phyloP scores from a whole-genome alignment of 2,113 vertebrate genomes.

The Barnardius zonarius region DNA sequence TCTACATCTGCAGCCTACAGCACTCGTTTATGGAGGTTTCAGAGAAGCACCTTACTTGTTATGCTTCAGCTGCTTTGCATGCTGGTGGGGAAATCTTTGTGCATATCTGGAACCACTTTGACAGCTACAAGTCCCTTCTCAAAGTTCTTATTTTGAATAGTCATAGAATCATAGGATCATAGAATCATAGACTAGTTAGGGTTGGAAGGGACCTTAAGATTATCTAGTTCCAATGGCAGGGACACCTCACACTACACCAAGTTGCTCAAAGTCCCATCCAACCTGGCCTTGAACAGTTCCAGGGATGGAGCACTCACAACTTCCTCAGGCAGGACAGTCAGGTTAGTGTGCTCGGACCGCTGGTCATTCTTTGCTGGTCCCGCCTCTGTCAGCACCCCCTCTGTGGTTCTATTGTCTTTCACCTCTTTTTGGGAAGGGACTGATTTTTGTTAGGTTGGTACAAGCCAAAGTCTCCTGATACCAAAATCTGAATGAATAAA shows the following conservation, averaged over 20 bases:
- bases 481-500: not conserved
- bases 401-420: not conserved
- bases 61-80: not conserved
- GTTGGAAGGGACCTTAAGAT: not conserved
- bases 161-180: not conserved
- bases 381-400: not conserved
- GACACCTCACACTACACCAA: not conserved
- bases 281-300: not conserved
- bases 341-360: not conserved
- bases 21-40: not conserved
- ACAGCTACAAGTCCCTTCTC: not conserved
- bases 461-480: not conserved
- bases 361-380: not conserved
- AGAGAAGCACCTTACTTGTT: not conserved
- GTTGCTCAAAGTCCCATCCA: not conserved
- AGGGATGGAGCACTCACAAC: not conserved
- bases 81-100: not conserved
- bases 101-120: not conserved
- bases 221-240: not conserved
- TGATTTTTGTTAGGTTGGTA: not conserved
- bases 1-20: not conserved
- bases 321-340: not conserved
- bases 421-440: not conserved
- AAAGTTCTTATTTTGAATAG: not conserved
- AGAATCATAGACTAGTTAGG: not conserved